Conservation (phyloP, 2,888 invertebrate genomes). For the Pecten maximus region DNA sequence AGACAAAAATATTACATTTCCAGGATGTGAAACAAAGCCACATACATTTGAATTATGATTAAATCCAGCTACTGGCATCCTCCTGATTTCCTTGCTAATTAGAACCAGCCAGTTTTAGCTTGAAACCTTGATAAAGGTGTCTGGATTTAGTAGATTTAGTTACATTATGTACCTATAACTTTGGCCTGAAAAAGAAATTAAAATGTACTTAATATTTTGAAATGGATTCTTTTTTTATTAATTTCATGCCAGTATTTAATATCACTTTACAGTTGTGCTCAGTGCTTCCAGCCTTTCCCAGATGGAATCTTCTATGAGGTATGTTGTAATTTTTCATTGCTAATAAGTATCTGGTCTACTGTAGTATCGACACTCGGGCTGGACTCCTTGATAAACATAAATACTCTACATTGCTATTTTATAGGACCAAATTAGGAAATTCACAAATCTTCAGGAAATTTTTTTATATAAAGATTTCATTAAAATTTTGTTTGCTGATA, state of each 20-base stretch:
- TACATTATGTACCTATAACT: background rate
- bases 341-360: too few species aligned
- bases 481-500: too few species aligned
- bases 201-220: background rate
- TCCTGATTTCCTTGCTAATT: background rate
- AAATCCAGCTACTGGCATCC: background rate
- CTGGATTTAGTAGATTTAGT: background rate
- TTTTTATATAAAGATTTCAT: too few species aligned
- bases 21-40: too few species aligned
- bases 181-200: background rate
- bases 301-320: slow-evolving; percentile 98
- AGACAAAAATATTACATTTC: too few species aligned
- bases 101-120: background rate
- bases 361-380: too few species aligned
- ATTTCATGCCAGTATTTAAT: slow-evolving; percentile 39
- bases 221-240: background rate
- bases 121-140: background rate
- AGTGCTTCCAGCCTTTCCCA: slow-evolving; percentile 98
- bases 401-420: too few species aligned
- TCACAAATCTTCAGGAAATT: too few species aligned
- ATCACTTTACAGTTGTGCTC: slow-evolving; percentile 90
- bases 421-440: too few species aligned
- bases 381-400: too few species aligned
- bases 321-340: too few species aligned
- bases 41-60: too few species aligned